Percentiles rank a stretch among this genome's conserved stretches.
These are phyloP conservation scores for Mungos mungo DNA, from an alignment of 2,113 vertebrate genomes.

Conservation along the genomic window DNA sequence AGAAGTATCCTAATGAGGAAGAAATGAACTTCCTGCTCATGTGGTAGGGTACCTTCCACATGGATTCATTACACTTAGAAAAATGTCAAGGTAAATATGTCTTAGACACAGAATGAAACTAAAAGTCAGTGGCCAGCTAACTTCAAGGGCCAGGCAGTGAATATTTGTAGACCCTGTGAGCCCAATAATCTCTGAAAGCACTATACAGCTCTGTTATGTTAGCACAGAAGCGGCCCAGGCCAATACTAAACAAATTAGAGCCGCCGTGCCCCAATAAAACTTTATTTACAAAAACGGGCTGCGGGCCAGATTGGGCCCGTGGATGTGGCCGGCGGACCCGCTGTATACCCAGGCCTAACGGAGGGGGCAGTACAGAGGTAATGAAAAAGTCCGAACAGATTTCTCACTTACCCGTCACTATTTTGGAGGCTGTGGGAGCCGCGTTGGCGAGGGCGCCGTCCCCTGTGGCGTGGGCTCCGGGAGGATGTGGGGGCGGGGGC, in stretches of 20 bases:
- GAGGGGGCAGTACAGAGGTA: neutral
- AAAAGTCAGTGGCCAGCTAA: neutral
- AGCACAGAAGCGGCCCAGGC: neutral
- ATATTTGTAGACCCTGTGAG: neutral
- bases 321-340: neutral
- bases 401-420: constrained; percentile 91
- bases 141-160: neutral
- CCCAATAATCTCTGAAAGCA: neutral
- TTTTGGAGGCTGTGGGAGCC: constrained; percentile 84
- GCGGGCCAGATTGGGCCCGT: neutral
- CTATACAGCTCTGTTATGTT: neutral
- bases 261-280: neutral
- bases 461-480: constrained; percentile 67
- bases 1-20: neutral
- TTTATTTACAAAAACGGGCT: neutral
- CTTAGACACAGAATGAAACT: neutral
- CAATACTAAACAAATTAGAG: neutral
- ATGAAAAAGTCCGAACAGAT: neutral
- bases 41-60: neutral
- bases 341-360: neutral
- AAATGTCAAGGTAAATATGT: neutral
- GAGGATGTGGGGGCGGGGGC: constrained; percentile 94
- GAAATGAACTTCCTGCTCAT: neutral
- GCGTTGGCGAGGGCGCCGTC: constrained; percentile 76
- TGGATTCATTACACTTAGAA: neutral